phyloP scores from a whole-genome alignment of 2,113 vertebrate species.

The Mola mola region DNA sequence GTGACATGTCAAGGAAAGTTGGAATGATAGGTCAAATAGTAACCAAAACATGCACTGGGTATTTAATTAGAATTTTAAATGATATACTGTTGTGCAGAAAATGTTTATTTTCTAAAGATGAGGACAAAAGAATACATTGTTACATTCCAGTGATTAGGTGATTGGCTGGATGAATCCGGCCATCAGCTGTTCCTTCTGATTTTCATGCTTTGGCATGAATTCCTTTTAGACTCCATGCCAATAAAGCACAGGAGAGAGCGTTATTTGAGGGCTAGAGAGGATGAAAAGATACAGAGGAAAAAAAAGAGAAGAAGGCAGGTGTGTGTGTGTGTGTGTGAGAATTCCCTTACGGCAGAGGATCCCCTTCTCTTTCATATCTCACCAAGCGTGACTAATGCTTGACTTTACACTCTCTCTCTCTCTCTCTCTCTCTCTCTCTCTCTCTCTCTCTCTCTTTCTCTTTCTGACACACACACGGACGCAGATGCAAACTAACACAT shows the following conservation, averaged over 20 bases:
- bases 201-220: conserved; percentile 10
- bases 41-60: too few species aligned
- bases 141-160: too few species aligned
- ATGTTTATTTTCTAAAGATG: too few species aligned
- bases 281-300: conserved; percentile 31
- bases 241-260: conserved; percentile 25
- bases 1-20: too few species aligned
- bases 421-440: conserved; percentile 5
- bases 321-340: conserved; percentile 50
- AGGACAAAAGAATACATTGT: too few species aligned
- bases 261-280: conserved; percentile 37
- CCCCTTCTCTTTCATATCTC: conserved; percentile 76
- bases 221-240: conserved; percentile 27
- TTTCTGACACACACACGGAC: conserved; percentile 14
- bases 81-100: too few species aligned
- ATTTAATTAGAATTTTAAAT: not conserved
- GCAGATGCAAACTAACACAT: conserved; percentile 2
- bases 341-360: conserved; percentile 73
- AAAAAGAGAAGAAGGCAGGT: conserved; percentile 43
- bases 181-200: conserved; percentile 40
- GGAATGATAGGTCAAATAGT: too few species aligned
- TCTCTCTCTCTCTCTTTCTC: too few species aligned
- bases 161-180: conserved; percentile 15
- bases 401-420: conserved; percentile 40
- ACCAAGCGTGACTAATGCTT: conserved; percentile 73